Evolutionary conservation across 2,797 vertebrate species (phyloP).

Genomic region (Glossophaga mutica): DNA sequence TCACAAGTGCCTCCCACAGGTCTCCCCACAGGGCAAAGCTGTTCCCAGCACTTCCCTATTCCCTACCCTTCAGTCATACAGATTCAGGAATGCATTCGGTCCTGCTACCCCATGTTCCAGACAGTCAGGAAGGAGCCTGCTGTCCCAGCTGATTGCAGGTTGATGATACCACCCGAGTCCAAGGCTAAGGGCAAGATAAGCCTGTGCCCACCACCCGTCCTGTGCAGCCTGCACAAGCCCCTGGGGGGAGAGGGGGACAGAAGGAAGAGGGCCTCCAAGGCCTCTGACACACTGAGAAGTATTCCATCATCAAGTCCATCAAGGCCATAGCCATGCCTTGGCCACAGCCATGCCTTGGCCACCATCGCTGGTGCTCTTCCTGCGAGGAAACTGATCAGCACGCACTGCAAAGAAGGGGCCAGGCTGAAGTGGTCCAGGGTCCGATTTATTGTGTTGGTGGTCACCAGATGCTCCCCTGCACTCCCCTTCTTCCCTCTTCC

Average conservation of each 20-base stretch:
- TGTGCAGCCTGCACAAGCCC: background rate
- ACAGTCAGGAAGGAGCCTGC: background rate
- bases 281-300: background rate
- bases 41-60: background rate
- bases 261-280: background rate
- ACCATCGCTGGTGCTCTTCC: background rate
- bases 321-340: background rate
- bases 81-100: background rate
- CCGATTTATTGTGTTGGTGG: constrained; percentile 52
- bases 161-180: background rate
- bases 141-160: background rate
- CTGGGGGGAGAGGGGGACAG: background rate
- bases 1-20: background rate
- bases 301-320: background rate
- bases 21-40: background rate
- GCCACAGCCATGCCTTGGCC: background rate
- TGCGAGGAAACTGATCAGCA: background rate
- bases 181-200: background rate
- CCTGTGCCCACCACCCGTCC: background rate
- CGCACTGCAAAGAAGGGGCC: background rate
- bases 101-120: background rate
- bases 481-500: constrained; percentile 12
- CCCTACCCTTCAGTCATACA: background rate
- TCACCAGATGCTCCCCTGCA: background rate
- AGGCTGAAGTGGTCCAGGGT: background rate